Evolutionary conservation across 1,140 invertebrate species (phyloP).

Genomic region (Bursaphelenchus mucronatus): DNA sequence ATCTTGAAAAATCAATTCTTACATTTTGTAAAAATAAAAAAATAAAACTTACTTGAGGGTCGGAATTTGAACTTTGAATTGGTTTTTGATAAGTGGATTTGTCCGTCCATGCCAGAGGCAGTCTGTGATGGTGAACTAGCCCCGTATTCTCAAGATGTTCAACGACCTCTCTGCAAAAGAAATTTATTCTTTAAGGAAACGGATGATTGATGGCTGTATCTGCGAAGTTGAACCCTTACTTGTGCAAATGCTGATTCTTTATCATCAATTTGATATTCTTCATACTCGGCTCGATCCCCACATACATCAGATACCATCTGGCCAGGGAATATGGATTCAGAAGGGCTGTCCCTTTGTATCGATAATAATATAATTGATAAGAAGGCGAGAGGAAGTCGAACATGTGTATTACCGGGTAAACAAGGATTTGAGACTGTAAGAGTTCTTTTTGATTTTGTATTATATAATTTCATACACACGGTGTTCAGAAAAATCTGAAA

Average conservation of each 20-base stretch:
- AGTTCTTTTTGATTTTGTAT: neutral
- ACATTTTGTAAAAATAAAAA: neutral
- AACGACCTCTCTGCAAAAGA: no score
- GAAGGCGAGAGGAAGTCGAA: conserved; percentile 43
- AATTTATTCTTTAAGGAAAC: neutral
- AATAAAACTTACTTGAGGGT: neutral
- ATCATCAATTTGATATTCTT: conserved; percentile 40
- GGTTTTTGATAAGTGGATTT: neutral
- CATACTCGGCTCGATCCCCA: conserved; percentile 40
- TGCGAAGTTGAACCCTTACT: conserved; percentile 8
- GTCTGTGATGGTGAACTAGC: neutral
- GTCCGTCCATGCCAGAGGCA: conserved; percentile 2
- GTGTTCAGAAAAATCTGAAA: no score
- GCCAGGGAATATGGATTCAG: conserved; percentile 42
- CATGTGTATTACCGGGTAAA: conserved; percentile 50
- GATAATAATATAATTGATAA: conserved; percentile 44
- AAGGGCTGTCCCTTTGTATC: conserved; percentile 39
- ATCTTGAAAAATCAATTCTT: neutral
- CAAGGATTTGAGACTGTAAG: conserved; percentile 42
- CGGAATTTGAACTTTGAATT: conserved; percentile 5
- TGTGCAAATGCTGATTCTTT: conserved; percentile 42
- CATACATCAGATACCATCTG: conserved; percentile 46
- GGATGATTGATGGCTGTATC: neutral
- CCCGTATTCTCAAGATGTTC: no score
- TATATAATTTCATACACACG: conserved; percentile 3